Conservation (phyloP, 1,140 invertebrate genomes). For the Agrilus planipennis region DNA sequence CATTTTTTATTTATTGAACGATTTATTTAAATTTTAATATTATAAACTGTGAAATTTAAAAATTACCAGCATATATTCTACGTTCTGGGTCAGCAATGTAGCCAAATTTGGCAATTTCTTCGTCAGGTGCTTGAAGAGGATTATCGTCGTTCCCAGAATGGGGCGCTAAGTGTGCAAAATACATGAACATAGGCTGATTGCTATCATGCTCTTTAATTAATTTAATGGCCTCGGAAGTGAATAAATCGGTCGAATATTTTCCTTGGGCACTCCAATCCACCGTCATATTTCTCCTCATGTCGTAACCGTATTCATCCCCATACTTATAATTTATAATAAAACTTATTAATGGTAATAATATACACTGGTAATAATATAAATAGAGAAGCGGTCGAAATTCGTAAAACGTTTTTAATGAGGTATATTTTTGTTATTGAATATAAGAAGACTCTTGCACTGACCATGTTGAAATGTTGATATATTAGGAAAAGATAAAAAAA, state of each 20-base stretch:
- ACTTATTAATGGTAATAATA: too few species aligned
- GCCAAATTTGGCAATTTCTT: constrained; percentile 59
- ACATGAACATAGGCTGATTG: constrained; percentile 53
- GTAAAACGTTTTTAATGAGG: too few species aligned
- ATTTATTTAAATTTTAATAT: constrained; percentile 2
- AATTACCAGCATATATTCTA: constrained; percentile 63
- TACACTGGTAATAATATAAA: too few species aligned
- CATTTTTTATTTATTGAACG: constrained; percentile 6
- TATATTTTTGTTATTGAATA: too few species aligned
- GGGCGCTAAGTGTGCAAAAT: constrained; percentile 53
- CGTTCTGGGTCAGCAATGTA: constrained; percentile 65
- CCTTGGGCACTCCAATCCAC: constrained; percentile 45
- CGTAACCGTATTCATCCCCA: constrained; percentile 42
- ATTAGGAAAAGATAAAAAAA: too few species aligned
- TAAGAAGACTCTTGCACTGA: too few species aligned
- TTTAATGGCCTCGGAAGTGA: constrained; percentile 54
- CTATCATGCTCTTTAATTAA: constrained; percentile 50
- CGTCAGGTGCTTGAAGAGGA: constrained; percentile 70
- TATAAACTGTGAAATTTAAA: constrained; percentile 9
- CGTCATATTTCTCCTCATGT: constrained; percentile 52
- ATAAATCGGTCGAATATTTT: constrained; percentile 52
- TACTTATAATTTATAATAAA: constrained; percentile 18
- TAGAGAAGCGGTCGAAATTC: too few species aligned
- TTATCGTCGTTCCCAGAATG: constrained; percentile 59
- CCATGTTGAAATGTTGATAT: too few species aligned